Conservation (phyloP, 2,797 vertebrate genomes). For the Avahi laniger region DNA sequence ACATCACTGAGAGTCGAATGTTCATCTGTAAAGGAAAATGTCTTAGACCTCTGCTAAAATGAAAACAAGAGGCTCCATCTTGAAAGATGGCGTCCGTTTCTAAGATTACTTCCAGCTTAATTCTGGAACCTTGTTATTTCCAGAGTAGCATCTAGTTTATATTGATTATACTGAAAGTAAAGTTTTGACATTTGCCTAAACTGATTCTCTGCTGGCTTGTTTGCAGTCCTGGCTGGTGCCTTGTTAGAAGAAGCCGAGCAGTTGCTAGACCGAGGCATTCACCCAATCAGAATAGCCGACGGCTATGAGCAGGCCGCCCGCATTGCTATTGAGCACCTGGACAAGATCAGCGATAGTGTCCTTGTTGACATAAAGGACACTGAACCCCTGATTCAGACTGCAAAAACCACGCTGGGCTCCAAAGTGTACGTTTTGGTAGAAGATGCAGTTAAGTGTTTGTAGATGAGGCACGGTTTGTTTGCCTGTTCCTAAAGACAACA, state of each 20-base stretch:
- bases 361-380: constrained; percentile 91
- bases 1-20: not conserved
- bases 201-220: not conserved
- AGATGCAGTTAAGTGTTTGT: rapidly evolving
- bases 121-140: not conserved
- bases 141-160: too few species aligned
- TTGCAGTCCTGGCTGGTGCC: constrained; percentile 94
- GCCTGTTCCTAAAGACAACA: not conserved
- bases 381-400: constrained; percentile 96
- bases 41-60: not conserved
- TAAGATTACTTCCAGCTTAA: not conserved
- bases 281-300: constrained; percentile 96
- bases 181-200: rapidly evolving
- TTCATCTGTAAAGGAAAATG: not conserved
- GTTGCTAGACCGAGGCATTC: constrained; percentile 95
- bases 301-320: constrained; percentile 96
- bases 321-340: constrained; percentile 92
- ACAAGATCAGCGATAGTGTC: constrained; percentile 95
- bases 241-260: constrained; percentile 96
- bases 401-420: constrained; percentile 97
- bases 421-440: constrained; percentile 92
- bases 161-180: rapidly evolving
- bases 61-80: not conserved
- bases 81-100: not conserved
- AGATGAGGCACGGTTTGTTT: rapidly evolving